Conservation (phyloP, 2,797 vertebrate genomes). For the Dallia pectoralis region DNA sequence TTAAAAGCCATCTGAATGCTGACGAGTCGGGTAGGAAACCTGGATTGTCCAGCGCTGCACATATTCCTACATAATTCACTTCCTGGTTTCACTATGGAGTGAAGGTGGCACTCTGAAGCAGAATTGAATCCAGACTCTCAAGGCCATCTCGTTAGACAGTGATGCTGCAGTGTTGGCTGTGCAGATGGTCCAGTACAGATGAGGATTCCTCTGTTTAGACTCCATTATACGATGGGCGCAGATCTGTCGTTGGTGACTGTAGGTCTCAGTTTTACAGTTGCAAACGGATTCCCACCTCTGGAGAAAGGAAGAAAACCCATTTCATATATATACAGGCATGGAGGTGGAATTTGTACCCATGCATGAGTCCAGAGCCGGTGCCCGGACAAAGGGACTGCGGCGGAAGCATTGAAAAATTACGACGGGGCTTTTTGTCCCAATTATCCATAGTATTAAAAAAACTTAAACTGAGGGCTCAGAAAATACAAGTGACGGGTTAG, state of each 20-base stretch:
- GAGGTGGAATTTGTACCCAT: neutral
- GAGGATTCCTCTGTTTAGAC: constrained; percentile 24
- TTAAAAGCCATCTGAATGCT: constrained; percentile 32
- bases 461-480: too few species aligned
- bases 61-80: neutral
- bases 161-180: constrained; percentile 27
- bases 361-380: too few species aligned
- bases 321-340: neutral
- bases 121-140: constrained; percentile 45
- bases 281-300: constrained; percentile 94
- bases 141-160: constrained; percentile 38
- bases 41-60: constrained; percentile 29
- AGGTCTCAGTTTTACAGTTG: constrained; percentile 89
- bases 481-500: too few species aligned
- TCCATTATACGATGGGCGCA: constrained; percentile 77
- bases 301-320: constrained; percentile 20
- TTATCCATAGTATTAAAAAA: too few species aligned
- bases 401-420: too few species aligned
- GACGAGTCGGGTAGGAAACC: constrained; percentile 56
- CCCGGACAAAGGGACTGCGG: too few species aligned
- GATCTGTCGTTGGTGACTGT: constrained; percentile 96
- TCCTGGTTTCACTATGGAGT: neutral
- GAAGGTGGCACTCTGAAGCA: constrained; percentile 32
- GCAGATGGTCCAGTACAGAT: constrained; percentile 19
- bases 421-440: too few species aligned